Evolutionary conservation across 2,113 vertebrate genomes (phyloP).

Genomic region (Mobula hypostoma): DNA sequence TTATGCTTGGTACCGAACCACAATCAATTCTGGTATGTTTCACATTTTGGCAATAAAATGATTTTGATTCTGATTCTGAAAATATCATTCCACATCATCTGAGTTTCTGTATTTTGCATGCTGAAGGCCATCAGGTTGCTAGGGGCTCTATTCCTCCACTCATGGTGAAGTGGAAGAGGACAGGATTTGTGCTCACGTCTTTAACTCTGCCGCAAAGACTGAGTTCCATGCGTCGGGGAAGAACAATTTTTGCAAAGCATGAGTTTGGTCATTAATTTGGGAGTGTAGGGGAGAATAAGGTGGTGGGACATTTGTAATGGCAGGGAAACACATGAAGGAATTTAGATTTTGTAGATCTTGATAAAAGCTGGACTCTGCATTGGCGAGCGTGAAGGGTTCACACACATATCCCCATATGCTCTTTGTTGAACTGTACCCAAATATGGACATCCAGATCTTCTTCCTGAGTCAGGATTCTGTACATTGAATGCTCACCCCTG

Average conservation of each 20-base stretch:
- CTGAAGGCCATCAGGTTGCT: background rate
- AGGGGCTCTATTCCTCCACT: background rate
- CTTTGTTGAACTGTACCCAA: too few species aligned
- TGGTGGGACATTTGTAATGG: background rate
- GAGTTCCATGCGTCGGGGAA: background rate
- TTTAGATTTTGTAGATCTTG: background rate
- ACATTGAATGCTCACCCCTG: too few species aligned
- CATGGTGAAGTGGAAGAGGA: background rate
- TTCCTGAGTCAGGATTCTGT: background rate
- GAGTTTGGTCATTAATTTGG: background rate
- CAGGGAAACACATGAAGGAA: background rate
- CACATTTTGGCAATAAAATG: too few species aligned
- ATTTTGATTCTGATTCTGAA: too few species aligned
- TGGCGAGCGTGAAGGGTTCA: background rate
- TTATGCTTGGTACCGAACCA: too few species aligned
- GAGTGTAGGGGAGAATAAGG: background rate
- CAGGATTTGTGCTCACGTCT: background rate
- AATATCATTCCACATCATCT: background rate
- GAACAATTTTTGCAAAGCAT: background rate
- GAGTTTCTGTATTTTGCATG: background rate
- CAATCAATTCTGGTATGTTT: too few species aligned
- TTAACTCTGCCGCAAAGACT: background rate
- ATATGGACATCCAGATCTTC: too few species aligned
- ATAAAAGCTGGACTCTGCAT: background rate
- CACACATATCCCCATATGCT: too few species aligned